Base-by-base conservation (phyloP, 2,113 vertebrate genomes). In the Eulacestoma nigropectus region DNA sequence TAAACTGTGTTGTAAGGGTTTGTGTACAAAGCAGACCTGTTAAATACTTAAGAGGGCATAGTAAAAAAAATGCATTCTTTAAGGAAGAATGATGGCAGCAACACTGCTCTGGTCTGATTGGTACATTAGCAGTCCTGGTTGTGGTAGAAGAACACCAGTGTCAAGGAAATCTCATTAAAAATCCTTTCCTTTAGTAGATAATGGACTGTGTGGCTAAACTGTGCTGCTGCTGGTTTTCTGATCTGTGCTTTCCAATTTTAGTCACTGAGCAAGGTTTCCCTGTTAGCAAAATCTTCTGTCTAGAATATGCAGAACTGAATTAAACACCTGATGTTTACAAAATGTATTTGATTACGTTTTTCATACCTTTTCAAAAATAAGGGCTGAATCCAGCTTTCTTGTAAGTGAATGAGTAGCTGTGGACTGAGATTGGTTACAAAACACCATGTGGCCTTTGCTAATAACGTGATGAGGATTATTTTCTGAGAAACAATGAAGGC, bases 111-210 rank as follows among this genome's bases (percentile, higher is more conserved):
- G 25, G 69, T 37, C 68, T 92, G 78, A 85, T 73, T 83, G 55
- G 64, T 84, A 70, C 47, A 78, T 92, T 95, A 90, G 7, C 46
- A 69, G 50, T 84, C 37, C 83, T 59, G 35, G 16, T 50, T 84
- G 46, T 69, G 72, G 55, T 14, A 84, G 83, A 87, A 72, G 49
- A 93, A 88, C 59, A 62, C 26, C 55, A 86, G 35, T 84, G 79
- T 95, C 86, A 89, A 84, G 47, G 68, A 90, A 96, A 78, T 81
- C 94, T 93, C 92, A 92, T 93, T 96, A 90, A 90, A 96, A 93
- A 93, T 62, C 55, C 16, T 70, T 92, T 88, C 46, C 50, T 90
- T 88, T 80, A 67, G 50, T 53, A 93, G 62, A 80, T 91, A 95
- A 90, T 92, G 53, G 74, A 88, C 90, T 86, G 14, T 79, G 39